A percentile compares a stretch with the other conserved stretches of the same genome.
Evolutionary conservation across 1,140 invertebrate genomes (phyloP).

Genomic region (Tetramorium parvispinum): DNA sequence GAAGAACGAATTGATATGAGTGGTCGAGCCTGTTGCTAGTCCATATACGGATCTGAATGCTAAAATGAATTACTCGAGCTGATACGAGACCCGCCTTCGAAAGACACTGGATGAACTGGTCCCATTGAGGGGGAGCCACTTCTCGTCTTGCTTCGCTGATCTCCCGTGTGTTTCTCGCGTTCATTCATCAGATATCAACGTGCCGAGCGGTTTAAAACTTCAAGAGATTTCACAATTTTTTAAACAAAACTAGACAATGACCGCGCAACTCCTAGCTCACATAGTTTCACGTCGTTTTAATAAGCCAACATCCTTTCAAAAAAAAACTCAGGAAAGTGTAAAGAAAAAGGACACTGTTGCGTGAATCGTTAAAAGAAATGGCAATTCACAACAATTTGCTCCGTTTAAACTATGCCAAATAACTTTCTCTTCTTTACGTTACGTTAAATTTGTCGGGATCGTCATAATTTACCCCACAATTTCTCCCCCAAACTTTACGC

Average conservation of each 20-base stretch:
- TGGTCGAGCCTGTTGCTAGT: slow-evolving; percentile 62
- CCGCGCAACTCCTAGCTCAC: background rate
- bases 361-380: slow-evolving; percentile 35
- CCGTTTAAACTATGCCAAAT: slow-evolving; percentile 41
- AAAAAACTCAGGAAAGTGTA: background rate
- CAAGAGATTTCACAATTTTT: slow-evolving; percentile 34
- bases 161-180: slow-evolving; percentile 70
- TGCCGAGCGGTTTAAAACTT: slow-evolving; percentile 27
- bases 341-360: background rate
- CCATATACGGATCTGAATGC: slow-evolving; percentile 68
- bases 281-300: background rate
- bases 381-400: slow-evolving; percentile 53
- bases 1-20: slow-evolving; percentile 67
- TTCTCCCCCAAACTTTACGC: slow-evolving; percentile 30
- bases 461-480: background rate
- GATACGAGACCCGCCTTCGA: slow-evolving; percentile 65
- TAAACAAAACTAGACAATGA: background rate
- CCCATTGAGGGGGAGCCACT: slow-evolving; percentile 73
- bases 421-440: slow-evolving; percentile 61
- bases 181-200: slow-evolving; percentile 78
- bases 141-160: slow-evolving; percentile 54
- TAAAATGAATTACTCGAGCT: slow-evolving; percentile 73
- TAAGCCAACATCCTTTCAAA: background rate
- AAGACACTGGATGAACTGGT: slow-evolving; percentile 70
- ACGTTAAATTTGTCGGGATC: slow-evolving; percentile 8